Evolutionary conservation across 2,888 invertebrate genomes (phyloP), one percentile per base, ranked within the genome.

Genomic region (Tipula vernalis): DNA sequence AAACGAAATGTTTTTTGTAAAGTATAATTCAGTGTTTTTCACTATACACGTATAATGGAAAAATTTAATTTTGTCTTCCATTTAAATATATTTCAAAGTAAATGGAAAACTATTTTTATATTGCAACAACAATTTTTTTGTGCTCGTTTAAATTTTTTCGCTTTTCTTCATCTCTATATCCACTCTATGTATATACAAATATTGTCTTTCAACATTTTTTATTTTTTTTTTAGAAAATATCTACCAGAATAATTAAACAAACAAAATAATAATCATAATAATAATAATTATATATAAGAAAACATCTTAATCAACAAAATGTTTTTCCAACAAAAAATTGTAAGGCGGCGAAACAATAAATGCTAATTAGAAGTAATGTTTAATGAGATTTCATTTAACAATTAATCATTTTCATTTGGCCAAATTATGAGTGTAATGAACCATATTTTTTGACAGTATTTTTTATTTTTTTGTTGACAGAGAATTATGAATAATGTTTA

Each of bases 381-480:
- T 71, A 28, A 71, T 28, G 28, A 71, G 71, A 12, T 28, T 71
- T 18, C 10, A 28, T 71, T 71, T 28, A 28, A 71, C 71, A 71
- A 71, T 71, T 71, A 71, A 71, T 71, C 71, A 71, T 71, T 71
- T 71, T 71, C 71, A 71, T 71, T 71, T 71, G 71, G 71, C 71
- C 71, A 71, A 28, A 71, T 71, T 71, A 71, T 71, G 71, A 71
- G 28, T 71, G 28, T 71, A 71, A 71, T 71, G 71, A 71, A 71
- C 71, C 71, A 28, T 71, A 71, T 28, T 71, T 51, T 71, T 71
- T 71, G 71, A 71, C 71, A 57, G 71, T 28, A 18, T 71, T 71
- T 28, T 28, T 28, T 28, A 28, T 28, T 28, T 71, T 71, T 71
- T 71, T 71, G 71, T 71, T 71, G 71, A 71, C 71, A 71, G 71